Evolutionary conservation across 2,113 vertebrate genomes (phyloP).

Genomic region (Rostratula benghalensis): DNA sequence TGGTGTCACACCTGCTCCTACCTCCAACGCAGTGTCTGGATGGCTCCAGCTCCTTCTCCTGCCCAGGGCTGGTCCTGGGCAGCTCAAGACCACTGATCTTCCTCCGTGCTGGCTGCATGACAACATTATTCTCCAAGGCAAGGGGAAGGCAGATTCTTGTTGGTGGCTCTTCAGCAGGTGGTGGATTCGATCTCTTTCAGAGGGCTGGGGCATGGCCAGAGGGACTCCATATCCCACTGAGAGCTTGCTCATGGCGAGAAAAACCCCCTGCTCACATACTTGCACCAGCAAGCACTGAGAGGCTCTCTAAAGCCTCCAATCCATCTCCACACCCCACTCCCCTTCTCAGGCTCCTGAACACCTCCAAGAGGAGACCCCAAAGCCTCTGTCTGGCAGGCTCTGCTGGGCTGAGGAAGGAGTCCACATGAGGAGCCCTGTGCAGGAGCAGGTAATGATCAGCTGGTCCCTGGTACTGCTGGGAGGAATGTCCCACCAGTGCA

Average conservation of each 20-base stretch:
- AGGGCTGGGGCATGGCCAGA: not conserved
- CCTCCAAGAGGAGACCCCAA: not conserved
- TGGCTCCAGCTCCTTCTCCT: not conserved
- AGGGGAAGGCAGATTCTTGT: not conserved
- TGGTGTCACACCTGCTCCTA: not conserved
- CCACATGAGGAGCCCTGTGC: rapidly evolving
- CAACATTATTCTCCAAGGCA: not conserved
- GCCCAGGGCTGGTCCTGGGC: not conserved
- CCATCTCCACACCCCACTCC: not conserved
- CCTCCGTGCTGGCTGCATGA: not conserved
- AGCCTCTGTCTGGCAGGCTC: not conserved
- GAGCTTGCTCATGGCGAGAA: not conserved
- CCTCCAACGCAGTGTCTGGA: not conserved
- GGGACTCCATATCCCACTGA: not conserved
- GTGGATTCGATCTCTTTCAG: not conserved
- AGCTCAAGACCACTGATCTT: rapidly evolving
- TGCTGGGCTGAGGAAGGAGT: not conserved
- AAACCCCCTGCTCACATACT: not conserved
- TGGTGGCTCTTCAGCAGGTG: not conserved
- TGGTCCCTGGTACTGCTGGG: not conserved
- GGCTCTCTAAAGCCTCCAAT: not conserved
- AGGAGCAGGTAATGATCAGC: not conserved
- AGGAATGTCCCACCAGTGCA: not conserved
- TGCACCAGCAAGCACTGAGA: not conserved
- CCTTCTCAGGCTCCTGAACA: not conserved